Evolutionary conservation across 2,113 vertebrate species (phyloP).

Genomic region (Alouatta palliata): DNA sequence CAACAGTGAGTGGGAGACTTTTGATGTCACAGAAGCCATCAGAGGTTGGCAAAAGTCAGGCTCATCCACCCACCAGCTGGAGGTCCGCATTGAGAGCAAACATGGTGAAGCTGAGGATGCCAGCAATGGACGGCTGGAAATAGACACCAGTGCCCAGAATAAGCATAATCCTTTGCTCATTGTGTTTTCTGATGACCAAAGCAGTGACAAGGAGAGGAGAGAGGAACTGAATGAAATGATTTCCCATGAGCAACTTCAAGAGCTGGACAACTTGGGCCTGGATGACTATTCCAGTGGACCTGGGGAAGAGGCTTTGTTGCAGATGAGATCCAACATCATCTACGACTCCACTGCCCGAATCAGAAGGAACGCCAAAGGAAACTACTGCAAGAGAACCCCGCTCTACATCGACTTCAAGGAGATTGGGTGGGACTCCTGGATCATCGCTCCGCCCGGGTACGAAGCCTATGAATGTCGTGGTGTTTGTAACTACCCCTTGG

Average conservation of each 20-base stretch:
- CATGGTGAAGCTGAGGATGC: conserved; percentile 70
- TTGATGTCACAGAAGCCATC: conserved; percentile 92
- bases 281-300: conserved; percentile 82
- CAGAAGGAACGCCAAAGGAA: conserved; percentile 95
- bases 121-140: conserved; percentile 87
- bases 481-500: conserved; percentile 92
- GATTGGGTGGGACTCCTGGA: conserved; percentile 99
- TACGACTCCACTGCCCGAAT: conserved; percentile 95
- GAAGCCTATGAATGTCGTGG: conserved; percentile 96
- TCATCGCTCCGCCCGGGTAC: conserved; percentile 93
- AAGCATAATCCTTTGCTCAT: conserved; percentile 94
- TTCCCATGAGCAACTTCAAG: conserved; percentile 89
- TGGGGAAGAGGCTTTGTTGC: conserved; percentile 92
- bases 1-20: conserved; percentile 94
- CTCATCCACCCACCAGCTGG: conserved; percentile 89
- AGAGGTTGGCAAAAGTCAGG: conserved; percentile 90
- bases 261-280: conserved; percentile 82
- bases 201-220: conserved; percentile 90
- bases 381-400: conserved; percentile 94
- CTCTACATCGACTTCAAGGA: conserved; percentile 98
- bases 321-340: conserved; percentile 97
- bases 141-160: conserved; percentile 90
- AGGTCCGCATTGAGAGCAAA: conserved; percentile 93
- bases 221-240: conserved; percentile 96
- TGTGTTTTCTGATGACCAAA: conserved; percentile 97